Evolutionary conservation across 2,888 invertebrate species (phyloP), one percentile per base, ranked within the genome.

Genomic region (Rhagophthalmus giganteus): DNA sequence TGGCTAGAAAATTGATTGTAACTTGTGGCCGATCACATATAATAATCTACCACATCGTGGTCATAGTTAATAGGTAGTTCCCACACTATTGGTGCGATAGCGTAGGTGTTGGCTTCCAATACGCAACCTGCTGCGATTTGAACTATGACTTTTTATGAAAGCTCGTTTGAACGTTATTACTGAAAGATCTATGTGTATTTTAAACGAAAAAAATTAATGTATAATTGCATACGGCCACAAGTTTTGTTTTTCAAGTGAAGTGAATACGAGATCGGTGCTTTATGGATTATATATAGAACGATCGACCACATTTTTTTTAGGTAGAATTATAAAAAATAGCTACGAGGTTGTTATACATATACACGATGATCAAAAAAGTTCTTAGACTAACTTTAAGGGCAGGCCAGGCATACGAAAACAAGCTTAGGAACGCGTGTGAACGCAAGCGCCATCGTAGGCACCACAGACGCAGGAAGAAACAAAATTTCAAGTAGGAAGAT

Each of bases 41-140:
- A 30, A 35, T 48, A 35, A 49, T 42, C 38, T 33, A 28, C 32
- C 34, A 14, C 39, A 44, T 26, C 46, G 34, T 38, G 48, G 34
- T 42, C 39, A 53, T 38, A 48, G 38, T 34, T 47, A 53, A 48
- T 42, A 48, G 34, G 28, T 48, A 53, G 41, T 53, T 53, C 53
- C 53, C 53, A 53, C 53, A 53, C 42, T 53, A 42, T 34, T 38
- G 41, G 48, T 53, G 53, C 37, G 42, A 48, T 48, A 28, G 53
- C 42, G 53, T 53, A 48, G 53, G 53, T 48, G 53, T 53, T 38
- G 39, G 47, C 53, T 48, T 53, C 48, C 53, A 53, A 53, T 52
- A 46, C 42, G 33, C 31, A 42, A 53, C 53, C 53, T 42, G 53
- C 53, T 53, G 53, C 16, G 53, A 48, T 53, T 53, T 53, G 53